Evolutionary conservation across 2,113 vertebrate genomes (phyloP).

Genomic region (Trochalopteron elliotii): DNA sequence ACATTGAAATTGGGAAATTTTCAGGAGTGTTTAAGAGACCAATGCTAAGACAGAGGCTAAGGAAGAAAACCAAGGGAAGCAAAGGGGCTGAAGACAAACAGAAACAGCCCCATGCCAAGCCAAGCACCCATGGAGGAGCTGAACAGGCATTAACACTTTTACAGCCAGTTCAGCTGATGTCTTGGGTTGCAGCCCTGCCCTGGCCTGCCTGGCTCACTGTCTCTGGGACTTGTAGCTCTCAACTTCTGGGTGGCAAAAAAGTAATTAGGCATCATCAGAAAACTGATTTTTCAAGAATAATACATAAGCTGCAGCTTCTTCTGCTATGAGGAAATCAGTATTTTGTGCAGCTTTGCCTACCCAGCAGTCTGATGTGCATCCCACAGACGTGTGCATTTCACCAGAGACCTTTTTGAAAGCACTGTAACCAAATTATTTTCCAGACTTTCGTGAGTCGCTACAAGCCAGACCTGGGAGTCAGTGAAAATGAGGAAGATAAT

Average conservation of each 20-base stretch:
- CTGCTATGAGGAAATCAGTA: not conserved
- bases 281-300: not conserved
- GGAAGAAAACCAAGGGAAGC: not conserved
- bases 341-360: not conserved
- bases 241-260: not conserved
- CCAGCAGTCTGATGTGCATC: not conserved
- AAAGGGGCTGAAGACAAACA: not conserved
- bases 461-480: not conserved
- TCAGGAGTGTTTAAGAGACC: not conserved
- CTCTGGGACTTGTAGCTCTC: not conserved
- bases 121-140: not conserved
- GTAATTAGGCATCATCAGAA: not conserved
- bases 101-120: not conserved
- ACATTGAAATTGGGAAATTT: not conserved
- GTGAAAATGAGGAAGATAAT: not conserved
- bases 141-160: not conserved
- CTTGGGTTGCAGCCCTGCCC: not conserved
- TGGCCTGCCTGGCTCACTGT: not conserved
- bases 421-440: slow-evolving; percentile 70
- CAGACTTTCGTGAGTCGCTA: not conserved
- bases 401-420: slow-evolving; percentile 63
- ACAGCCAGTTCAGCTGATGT: not conserved
- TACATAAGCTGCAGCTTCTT: not conserved
- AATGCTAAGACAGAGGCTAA: not conserved
- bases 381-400: slow-evolving; percentile 57